Evolutionary conservation across 2,113 vertebrate genomes (phyloP), one percentile per base, ranked within the genome.

Genomic region (Sakesphorus luctuosus): DNA sequence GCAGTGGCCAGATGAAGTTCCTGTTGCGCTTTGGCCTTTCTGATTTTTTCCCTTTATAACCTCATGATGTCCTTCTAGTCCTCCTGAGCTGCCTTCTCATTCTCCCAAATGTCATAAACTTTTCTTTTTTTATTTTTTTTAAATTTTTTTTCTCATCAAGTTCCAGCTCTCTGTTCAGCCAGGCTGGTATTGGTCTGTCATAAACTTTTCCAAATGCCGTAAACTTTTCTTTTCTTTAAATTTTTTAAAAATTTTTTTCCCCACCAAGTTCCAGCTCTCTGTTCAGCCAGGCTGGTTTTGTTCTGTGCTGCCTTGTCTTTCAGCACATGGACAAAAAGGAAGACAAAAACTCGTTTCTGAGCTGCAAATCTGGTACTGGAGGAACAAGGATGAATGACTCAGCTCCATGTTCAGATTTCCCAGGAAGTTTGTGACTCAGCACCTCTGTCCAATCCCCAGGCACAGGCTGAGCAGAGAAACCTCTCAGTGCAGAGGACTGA

Each of bases 1-100:
- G 21, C 21, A 18, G 26, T 21, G 35, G 17, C 25, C 11, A 46
- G 16, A 8, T 56, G 10, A 63, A 62, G 4, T 28, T 84, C 61
- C 49, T 71, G 18, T 18, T 56, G 31, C 7, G 3, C 31, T 63
- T 90, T 56, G 31, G 11, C 4, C 7, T 8, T 31, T 69, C 6
- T 23, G 23, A 29, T 28, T 55, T 43, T 69, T 63, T 36, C 18
- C 35, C 31, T 43, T 35, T 11, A 19, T 23, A 43, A 49, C 18
- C 3, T 28, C 56, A 17, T 33, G 14, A 19, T 0, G 0, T 13
- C 31, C 49, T 43, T 43, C 24, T 47, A 62, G 55, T 36, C 17
- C 18, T 63, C 47, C 35, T 43, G 40, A 56, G 35, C 5, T 69
- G 17, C 31, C 18, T 56, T 77, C 26, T 8, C 31, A 35, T 71